Evolutionary conservation across 1,140 invertebrate genomes (phyloP).

Genomic region (Heliconius hermathena): DNA sequence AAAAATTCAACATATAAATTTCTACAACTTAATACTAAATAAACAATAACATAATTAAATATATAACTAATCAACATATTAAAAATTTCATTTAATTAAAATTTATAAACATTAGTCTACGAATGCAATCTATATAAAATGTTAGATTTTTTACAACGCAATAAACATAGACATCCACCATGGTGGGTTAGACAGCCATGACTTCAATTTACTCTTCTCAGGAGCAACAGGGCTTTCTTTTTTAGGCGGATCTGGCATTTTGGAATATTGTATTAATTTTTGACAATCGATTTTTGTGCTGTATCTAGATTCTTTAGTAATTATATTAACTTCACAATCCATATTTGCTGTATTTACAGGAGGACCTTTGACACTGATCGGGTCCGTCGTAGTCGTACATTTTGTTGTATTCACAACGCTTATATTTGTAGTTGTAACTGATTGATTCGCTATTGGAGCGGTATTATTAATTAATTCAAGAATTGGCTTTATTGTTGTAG

Average conservation of each 20-base stretch:
- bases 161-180: constrained; percentile 75
- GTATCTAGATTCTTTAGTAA: constrained; percentile 50
- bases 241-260: constrained; percentile 63
- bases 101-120: not conserved
- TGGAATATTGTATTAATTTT: constrained; percentile 61
- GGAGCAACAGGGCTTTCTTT: constrained; percentile 56
- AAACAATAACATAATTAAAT: not conserved
- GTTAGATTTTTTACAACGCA: constrained; percentile 43
- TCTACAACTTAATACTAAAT: not conserved
- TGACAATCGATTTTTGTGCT: constrained; percentile 61
- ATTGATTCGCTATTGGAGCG: not conserved
- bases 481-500: constrained; percentile 14
- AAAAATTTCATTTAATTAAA: not conserved
- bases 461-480: not conserved
- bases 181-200: constrained; percentile 63
- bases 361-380: constrained; percentile 58
- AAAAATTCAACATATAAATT: no score
- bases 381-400: constrained; percentile 48
- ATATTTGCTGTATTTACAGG: constrained; percentile 50
- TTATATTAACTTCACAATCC: constrained; percentile 66
- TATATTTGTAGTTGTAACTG: constrained; percentile 19
- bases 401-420: constrained; percentile 35
- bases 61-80: not conserved
- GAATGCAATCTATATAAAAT: not conserved
- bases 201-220: constrained; percentile 58